These are phyloP conservation scores for Metacarcinus magister DNA, from an alignment of 2,888 invertebrate species.

Conservation along the genomic window DNA sequence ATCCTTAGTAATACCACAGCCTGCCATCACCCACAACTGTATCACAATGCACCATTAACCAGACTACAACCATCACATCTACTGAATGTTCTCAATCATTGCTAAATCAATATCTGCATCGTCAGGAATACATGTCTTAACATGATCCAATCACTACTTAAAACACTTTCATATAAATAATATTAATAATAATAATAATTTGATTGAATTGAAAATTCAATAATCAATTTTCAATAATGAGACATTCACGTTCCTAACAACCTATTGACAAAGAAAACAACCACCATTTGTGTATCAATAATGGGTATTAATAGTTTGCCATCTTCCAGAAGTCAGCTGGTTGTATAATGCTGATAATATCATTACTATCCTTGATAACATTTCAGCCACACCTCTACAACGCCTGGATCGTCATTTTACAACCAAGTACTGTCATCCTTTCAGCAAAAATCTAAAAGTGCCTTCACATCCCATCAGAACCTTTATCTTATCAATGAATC, in stretches of 20 bases:
- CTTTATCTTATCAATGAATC: constrained; percentile 9
- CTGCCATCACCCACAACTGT: too few species aligned
- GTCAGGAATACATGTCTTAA: not conserved
- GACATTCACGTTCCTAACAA: not conserved
- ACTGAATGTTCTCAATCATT: too few species aligned
- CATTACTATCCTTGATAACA: not conserved
- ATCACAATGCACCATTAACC: too few species aligned
- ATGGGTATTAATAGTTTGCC: not conserved
- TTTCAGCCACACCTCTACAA: not conserved
- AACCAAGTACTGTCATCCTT: not conserved
- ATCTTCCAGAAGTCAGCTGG: not conserved
- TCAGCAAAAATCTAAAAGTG: not conserved
- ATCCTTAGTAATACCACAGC: too few species aligned
- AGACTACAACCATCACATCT: too few species aligned
- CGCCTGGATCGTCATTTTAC: not conserved
- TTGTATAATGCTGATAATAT: not conserved
- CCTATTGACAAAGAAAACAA: not conserved
- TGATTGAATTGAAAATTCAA: too few species aligned
- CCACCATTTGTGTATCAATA: not conserved
- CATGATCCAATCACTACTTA: not conserved
- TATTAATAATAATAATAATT: too few species aligned
- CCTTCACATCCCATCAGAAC: not conserved
- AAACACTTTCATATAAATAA: not conserved
- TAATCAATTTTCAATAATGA: not conserved
- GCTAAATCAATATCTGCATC: too few species aligned